Conservation (phyloP, 2,113 vertebrate genomes). For the Ivindomyrus marchei region DNA sequence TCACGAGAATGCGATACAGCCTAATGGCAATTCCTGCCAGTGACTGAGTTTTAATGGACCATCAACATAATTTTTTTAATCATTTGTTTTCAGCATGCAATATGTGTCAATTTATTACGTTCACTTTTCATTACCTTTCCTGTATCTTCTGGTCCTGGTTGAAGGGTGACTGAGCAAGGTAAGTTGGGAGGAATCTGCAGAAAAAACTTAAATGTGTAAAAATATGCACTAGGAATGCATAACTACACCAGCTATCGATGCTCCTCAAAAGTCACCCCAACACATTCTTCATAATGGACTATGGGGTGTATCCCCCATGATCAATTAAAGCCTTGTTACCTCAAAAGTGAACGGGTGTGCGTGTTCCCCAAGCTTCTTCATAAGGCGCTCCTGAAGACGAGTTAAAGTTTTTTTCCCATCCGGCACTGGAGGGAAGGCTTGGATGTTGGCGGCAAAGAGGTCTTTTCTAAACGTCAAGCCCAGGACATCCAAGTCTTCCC, state of each 20-base stretch:
- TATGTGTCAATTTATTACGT: background rate
- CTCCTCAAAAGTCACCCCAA: background rate
- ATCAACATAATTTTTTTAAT: background rate
- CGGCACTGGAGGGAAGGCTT: conserved; percentile 75
- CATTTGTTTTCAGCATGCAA: background rate
- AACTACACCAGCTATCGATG: background rate
- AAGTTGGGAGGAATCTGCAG: conserved; percentile 84
- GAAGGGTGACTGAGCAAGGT: conserved; percentile 88
- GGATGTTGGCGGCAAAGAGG: conserved; percentile 81
- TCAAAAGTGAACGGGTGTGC: conserved; percentile 92
- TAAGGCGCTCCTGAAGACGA: conserved; percentile 84
- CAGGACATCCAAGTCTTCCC: conserved; percentile 89
- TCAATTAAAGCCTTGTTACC: conserved; percentile 43
- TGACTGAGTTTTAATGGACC: background rate
- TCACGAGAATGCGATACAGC: background rate
- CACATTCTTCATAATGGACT: background rate
- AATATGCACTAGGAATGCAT: background rate
- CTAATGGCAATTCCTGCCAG: background rate
- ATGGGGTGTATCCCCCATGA: background rate
- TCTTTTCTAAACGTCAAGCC: conserved; percentile 92
- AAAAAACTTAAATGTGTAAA: background rate
- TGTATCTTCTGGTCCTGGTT: conserved; percentile 89
- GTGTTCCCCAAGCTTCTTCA: conserved; percentile 89
- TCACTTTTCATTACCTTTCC: conserved; percentile 71
- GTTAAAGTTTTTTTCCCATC: conserved; percentile 79